phyloP scores from a whole-genome alignment of 1,140 invertebrate species.

The Drosophila lacertosa region DNA sequence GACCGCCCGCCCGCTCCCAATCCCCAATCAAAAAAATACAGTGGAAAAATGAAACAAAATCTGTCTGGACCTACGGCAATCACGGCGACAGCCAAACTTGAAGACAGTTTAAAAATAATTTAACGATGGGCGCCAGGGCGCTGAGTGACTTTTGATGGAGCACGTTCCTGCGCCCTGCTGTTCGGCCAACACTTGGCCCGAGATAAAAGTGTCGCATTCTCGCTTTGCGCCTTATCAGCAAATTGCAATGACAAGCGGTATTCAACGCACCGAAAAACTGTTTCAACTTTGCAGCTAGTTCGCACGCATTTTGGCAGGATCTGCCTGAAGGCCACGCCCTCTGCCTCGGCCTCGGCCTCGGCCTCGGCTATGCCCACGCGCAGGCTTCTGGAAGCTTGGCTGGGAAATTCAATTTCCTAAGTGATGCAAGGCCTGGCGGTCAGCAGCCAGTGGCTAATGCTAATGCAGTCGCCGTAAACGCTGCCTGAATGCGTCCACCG shows the following conservation, averaged over 20 bases:
- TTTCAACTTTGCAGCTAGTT: slow-evolving; percentile 58
- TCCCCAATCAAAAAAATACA: background rate
- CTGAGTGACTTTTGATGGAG: slow-evolving; percentile 71
- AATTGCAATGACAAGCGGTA: slow-evolving; percentile 66
- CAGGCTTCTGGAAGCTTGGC: slow-evolving; percentile 16
- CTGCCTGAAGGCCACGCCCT: background rate
- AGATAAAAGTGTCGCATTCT: slow-evolving; percentile 20
- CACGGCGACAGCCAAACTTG: slow-evolving; percentile 51
- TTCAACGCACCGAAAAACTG: slow-evolving; percentile 55
- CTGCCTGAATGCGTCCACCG: slow-evolving; percentile 15
- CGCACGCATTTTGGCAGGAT: slow-evolving; percentile 35
- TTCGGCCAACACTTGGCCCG: slow-evolving; percentile 9
- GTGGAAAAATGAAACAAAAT: background rate
- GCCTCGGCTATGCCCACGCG: background rate
- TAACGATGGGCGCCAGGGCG: slow-evolving; percentile 26
- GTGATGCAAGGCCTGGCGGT: slow-evolving; percentile 24
- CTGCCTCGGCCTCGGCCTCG: background rate
- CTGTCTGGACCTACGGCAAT: slow-evolving; percentile 12
- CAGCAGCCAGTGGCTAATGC: slow-evolving; percentile 32
- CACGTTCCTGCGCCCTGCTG: slow-evolving; percentile 19
- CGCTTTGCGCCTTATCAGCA: slow-evolving; percentile 59
- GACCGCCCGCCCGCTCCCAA: too few species aligned
- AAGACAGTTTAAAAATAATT: slow-evolving; percentile 75
- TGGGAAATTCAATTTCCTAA: slow-evolving; percentile 52
- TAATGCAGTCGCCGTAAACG: slow-evolving; percentile 28